phyloP scores from a whole-genome alignment of 2,888 invertebrate genomes.

The Eupithecia dodoneata region DNA sequence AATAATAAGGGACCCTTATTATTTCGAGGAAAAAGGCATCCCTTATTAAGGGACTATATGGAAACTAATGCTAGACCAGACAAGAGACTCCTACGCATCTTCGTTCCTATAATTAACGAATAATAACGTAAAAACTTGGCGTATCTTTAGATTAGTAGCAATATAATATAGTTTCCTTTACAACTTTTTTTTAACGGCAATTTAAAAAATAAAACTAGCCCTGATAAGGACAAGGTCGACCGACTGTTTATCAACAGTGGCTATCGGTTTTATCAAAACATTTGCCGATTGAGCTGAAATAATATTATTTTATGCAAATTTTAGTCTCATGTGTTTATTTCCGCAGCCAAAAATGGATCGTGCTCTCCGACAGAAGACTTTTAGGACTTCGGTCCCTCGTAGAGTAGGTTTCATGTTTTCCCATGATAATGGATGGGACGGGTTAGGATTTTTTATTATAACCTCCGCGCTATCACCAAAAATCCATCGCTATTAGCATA shows the following conservation, averaged over 20 bases:
- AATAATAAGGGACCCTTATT: too few relatives aligned
- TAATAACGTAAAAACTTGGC: neutral
- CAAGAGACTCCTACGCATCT: neutral
- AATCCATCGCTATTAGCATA: too few relatives aligned
- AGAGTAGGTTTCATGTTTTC: neutral
- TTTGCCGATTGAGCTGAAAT: constrained; percentile 30
- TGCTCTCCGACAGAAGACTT: neutral
- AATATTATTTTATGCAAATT: constrained; percentile 20
- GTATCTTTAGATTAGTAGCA: neutral
- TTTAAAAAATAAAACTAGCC: constrained; percentile 10
- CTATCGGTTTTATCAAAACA: constrained; percentile 40
- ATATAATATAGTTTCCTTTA: neutral
- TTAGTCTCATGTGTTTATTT: neutral
- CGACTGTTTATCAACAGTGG: constrained; percentile 38
- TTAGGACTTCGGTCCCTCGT: neutral
- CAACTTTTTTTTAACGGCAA: neutral
- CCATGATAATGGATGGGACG: neutral
- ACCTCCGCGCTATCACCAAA: neutral
- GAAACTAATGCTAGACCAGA: too few relatives aligned
- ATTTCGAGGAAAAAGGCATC: too few relatives aligned
- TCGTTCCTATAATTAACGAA: neutral
- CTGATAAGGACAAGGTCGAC: constrained; percentile 39
- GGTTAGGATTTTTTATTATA: neutral
- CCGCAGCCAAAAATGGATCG: too few relatives aligned
- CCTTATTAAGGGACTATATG: too few relatives aligned